These are phyloP conservation scores for Chaetodon trifasciatus DNA, from an alignment of 2,797 vertebrate species.

Conservation along the genomic window DNA sequence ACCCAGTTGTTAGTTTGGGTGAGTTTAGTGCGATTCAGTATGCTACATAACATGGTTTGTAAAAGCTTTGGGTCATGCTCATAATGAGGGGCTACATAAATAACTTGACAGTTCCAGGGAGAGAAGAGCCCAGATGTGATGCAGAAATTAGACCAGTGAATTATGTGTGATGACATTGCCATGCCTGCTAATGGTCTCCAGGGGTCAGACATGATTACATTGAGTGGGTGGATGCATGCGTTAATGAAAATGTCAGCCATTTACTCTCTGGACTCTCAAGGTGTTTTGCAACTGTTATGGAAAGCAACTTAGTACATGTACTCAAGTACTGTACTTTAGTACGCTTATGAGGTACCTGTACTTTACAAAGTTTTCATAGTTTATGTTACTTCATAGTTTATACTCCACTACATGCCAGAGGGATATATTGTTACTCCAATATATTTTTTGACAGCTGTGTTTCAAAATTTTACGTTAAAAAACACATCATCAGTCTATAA, in stretches of 20 bases:
- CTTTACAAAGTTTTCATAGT: not conserved
- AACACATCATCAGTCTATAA: too few relatives aligned
- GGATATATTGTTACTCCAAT: not conserved
- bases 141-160: conserved; percentile 28
- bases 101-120: conserved; percentile 14
- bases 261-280: not conserved
- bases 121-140: conserved; percentile 13
- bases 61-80: conserved; percentile 12
- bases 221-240: conserved; percentile 17
- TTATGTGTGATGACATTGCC: conserved; percentile 22
- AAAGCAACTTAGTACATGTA: not conserved
- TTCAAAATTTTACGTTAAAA: not conserved
- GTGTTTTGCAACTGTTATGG: not conserved
- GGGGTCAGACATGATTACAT: conserved; percentile 24
- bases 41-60: not conserved
- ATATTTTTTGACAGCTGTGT: not conserved
- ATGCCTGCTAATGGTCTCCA: conserved; percentile 27
- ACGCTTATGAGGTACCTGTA: not conserved
- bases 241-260: conserved; percentile 8
- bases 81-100: conserved; percentile 10
- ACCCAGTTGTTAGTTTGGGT: not conserved
- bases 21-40: not conserved
- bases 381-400: too few relatives aligned
- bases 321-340: not conserved
- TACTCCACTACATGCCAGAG: too few relatives aligned